A percentile compares a stretch with the other conserved stretches of the same genome.
Conservation (phyloP, 2,888 invertebrate species). For the Ditylenchus weischeri region DNA sequence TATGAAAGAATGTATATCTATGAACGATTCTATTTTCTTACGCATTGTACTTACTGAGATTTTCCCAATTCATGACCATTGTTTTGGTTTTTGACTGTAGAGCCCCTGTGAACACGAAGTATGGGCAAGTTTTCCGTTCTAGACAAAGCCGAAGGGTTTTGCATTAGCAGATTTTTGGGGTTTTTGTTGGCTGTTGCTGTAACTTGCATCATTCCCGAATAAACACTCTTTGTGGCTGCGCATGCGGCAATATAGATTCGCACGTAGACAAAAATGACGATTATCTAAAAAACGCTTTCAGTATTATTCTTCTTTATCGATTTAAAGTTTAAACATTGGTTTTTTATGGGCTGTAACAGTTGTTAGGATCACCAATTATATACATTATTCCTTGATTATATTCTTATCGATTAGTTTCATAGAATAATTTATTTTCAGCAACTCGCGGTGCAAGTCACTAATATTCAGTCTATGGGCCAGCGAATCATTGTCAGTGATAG, state of each 20-base stretch:
- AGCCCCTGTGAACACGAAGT: slow-evolving; percentile 55
- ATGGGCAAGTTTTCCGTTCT: slow-evolving; percentile 40
- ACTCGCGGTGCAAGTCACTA: slow-evolving; percentile 88
- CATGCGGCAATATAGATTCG: slow-evolving; percentile 85
- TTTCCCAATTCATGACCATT: slow-evolving; percentile 19
- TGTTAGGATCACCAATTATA: too few species aligned
- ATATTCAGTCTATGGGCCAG: slow-evolving; percentile 88
- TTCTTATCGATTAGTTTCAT: neutral
- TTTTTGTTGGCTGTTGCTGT: slow-evolving; percentile 56
- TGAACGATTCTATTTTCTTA: neutral
- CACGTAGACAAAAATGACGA: slow-evolving; percentile 97
- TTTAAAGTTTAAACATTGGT: too few species aligned
- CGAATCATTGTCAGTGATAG: slow-evolving; percentile 91
- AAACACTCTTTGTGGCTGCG: slow-evolving; percentile 56
- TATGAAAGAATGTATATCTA: neutral
- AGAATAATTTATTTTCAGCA: slow-evolving; percentile 66
- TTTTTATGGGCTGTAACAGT: too few species aligned
- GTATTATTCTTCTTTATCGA: too few species aligned
- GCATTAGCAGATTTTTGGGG: slow-evolving; percentile 52
- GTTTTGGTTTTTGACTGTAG: slow-evolving; percentile 35
- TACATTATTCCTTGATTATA: too few species aligned
- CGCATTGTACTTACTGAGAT: slow-evolving; percentile 10
- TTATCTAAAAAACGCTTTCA: slow-evolving; percentile 64
- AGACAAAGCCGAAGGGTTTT: slow-evolving; percentile 49
- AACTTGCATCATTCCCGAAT: slow-evolving; percentile 57